phyloP scores from a whole-genome alignment of 1,140 invertebrate genomes.

The Chlorops oryzae region DNA sequence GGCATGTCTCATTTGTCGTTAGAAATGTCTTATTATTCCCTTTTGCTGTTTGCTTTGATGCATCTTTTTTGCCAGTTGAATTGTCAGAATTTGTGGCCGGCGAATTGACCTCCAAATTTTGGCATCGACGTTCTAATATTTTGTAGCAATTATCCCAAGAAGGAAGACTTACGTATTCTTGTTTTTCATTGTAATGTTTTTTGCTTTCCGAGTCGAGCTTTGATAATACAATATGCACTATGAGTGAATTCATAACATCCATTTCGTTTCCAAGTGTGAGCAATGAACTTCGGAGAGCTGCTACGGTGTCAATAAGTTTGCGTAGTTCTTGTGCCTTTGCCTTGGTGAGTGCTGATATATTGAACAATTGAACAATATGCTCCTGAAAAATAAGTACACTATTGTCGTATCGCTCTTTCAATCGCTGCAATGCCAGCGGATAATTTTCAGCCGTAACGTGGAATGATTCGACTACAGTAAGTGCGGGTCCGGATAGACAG shows the following conservation, averaged over 20 bases:
- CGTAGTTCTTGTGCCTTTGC: slow-evolving; percentile 2
- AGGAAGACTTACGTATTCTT: slow-evolving; percentile 9
- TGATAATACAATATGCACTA: slow-evolving; percentile 11
- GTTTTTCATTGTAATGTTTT: slow-evolving; percentile 1
- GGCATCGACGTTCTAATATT: background rate
- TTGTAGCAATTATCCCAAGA: slow-evolving; percentile 2
- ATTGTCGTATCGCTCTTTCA: slow-evolving; percentile 12
- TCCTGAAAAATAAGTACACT: slow-evolving; percentile 7
- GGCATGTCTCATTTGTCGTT: background rate
- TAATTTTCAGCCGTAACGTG: slow-evolving; percentile 9
- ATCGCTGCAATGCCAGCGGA: slow-evolving; percentile 8
- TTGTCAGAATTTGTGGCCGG: too few relatives aligned
- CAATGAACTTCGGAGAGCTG: slow-evolving; percentile 9
- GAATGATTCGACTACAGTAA: slow-evolving; percentile 2
- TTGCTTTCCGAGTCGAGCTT: slow-evolving; percentile 10
- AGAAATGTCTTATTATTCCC: background rate
- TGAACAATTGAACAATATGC: background rate
- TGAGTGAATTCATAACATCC: background rate
- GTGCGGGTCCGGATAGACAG: slow-evolving; percentile 1
- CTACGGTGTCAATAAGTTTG: slow-evolving; percentile 6
- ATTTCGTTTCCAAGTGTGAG: slow-evolving; percentile 10
- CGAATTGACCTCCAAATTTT: slow-evolving; percentile 4
- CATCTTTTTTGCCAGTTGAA: too few relatives aligned
- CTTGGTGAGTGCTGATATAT: background rate
- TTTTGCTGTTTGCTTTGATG: too few relatives aligned